These are phyloP conservation scores for Perizoma flavofasciatum DNA, from an alignment of 2,888 invertebrate species.

Conservation along the genomic window DNA sequence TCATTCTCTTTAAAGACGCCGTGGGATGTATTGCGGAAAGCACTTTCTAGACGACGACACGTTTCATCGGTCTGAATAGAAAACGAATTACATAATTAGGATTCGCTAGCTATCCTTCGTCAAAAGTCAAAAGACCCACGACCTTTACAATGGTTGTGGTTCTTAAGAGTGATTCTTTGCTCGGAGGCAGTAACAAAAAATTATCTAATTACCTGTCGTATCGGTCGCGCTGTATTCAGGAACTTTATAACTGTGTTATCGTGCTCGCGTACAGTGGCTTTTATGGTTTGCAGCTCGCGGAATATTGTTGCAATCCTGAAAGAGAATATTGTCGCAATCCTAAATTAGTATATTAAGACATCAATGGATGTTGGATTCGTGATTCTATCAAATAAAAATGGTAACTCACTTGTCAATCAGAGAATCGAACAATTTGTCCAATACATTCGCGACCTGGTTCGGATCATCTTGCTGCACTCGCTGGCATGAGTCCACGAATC, in stretches of 20 bases:
- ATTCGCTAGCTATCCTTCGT: not conserved
- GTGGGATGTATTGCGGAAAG: slow-evolving; percentile 69
- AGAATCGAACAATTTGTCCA: slow-evolving; percentile 85
- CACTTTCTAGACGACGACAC: slow-evolving; percentile 68
- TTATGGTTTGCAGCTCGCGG: slow-evolving; percentile 82
- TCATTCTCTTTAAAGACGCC: slow-evolving; percentile 68
- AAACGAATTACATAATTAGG: not conserved
- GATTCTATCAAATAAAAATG: too few species aligned
- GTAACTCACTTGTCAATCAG: slow-evolving; percentile 84
- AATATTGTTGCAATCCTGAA: slow-evolving; percentile 82
- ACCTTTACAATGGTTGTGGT: not conserved
- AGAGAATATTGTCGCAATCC: slow-evolving; percentile 31
- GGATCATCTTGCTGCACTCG: slow-evolving; percentile 86
- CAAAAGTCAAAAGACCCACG: not conserved
- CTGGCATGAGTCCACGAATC: slow-evolving; percentile 87
- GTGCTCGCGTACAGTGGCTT: slow-evolving; percentile 74
- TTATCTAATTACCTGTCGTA: slow-evolving; percentile 54
- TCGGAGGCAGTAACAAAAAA: too few species aligned
- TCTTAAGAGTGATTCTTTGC: too few species aligned
- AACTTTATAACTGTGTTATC: slow-evolving; percentile 70
- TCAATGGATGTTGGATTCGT: too few species aligned
- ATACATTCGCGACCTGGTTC: slow-evolving; percentile 83
- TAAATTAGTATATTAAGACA: too few species aligned
- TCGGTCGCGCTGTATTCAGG: slow-evolving; percentile 57
- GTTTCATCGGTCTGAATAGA: slow-evolving; percentile 61